phyloP scores from a whole-genome alignment of 2,113 vertebrate genomes.

The Empidonax traillii region DNA sequence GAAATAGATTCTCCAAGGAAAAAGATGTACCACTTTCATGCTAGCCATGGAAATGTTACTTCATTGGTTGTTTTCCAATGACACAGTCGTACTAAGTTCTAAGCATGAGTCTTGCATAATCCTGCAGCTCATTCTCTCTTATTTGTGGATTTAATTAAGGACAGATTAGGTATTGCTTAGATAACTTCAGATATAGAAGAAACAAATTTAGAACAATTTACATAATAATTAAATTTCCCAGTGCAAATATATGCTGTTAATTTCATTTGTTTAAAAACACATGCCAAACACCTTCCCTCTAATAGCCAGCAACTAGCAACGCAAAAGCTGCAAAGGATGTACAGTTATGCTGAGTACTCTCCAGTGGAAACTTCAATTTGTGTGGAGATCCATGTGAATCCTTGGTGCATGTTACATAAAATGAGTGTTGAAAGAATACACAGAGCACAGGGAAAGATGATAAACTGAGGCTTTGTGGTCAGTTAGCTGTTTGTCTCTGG shows the following conservation, averaged over 20 bases:
- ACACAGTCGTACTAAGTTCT: not conserved
- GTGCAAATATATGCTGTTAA: not conserved
- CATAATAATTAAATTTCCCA: not conserved
- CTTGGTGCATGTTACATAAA: not conserved
- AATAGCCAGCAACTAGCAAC: not conserved
- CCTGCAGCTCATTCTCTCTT: not conserved
- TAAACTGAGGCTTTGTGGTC: not conserved
- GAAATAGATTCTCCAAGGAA: not conserved
- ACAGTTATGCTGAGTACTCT: not conserved
- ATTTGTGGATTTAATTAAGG: not conserved
- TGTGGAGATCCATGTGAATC: fast-evolving
- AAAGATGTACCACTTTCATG: not conserved
- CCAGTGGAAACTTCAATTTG: not conserved
- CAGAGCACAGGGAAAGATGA: not conserved
- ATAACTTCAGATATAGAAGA: not conserved
- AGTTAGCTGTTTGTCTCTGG: not conserved
- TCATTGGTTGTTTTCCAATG: not conserved
- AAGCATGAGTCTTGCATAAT: not conserved
- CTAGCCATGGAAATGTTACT: not conserved
- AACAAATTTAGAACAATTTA: not conserved
- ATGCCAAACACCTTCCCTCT: not conserved
- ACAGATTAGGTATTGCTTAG: not conserved
- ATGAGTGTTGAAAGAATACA: not conserved
- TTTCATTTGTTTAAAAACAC: not conserved
- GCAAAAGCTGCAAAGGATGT: not conserved